Evolutionary conservation across 2,888 invertebrate genomes (phyloP), one percentile per base, ranked within the genome.

Genomic region (Drosophila ezoana): DNA sequence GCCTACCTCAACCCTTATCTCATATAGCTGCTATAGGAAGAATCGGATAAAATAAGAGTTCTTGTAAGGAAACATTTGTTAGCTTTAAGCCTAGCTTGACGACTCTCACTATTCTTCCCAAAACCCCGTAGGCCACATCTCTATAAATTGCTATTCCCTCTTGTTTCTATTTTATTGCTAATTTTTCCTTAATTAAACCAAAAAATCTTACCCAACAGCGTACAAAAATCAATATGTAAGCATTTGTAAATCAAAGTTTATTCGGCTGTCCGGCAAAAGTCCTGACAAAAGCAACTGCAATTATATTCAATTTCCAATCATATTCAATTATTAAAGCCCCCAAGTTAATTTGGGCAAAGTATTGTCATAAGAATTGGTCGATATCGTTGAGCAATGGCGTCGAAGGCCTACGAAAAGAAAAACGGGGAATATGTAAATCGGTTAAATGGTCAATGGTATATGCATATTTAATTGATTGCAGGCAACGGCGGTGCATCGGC

Each of bases 401-500:
- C 23, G 44, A 54, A 33, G 13, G 16, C 28, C 40, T 4, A 16
- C 28, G 13, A 28, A 16, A 32, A 14, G 33, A 41, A 53, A 43
- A 23, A n/a, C 8, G 11, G 33, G 8, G 40, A 14, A 28, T n/a
- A 44, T 8, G 5, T 13, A 43, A 16, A 33, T 32, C 2, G 28
- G 8, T 28, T 20, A 57, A 63, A 57, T 70, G 49, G 52, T 54
- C 8, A 44, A 13, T 58, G 10, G 41, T 45, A 49, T 20, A 51
- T 40, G 23, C 3, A 23, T n/a, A 14, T 48, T 28, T 16, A 32
- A 45, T 6, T 41, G 11, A 16, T 58, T 64, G 4, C 47, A 84
- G 83, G 87, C 52, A 72, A 63, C 61, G 81, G 79, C 61, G 87
- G 84, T 77, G 87, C 77, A 45, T 63, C 75, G 58, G 86, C 90